These are phyloP conservation scores for Drosophila austrosaltans DNA, from an alignment of 2,888 invertebrate genomes.

Conservation along the genomic window DNA sequence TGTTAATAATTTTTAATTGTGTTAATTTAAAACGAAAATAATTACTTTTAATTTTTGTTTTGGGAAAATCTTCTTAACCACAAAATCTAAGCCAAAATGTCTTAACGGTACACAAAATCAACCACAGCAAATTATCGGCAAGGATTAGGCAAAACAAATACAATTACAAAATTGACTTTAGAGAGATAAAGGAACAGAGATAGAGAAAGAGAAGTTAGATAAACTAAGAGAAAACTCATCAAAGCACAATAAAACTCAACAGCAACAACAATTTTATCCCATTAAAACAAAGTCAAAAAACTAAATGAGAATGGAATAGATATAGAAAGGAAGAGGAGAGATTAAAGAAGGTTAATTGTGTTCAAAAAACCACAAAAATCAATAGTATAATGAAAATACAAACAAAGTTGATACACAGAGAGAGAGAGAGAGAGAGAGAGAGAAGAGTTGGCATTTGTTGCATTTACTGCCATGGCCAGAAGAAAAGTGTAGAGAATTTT, in stretches of 20 bases:
- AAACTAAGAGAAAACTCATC: conserved; percentile 4
- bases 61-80: background rate
- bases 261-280: conserved; percentile 5
- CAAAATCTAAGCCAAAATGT: conserved; percentile 4
- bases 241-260: conserved; percentile 21
- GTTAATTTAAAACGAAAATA: background rate
- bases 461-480: conserved; percentile 17
- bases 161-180: conserved; percentile 44
- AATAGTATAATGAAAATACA: conserved; percentile 64
- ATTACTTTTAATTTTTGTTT: background rate
- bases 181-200: background rate
- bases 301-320: conserved; percentile 16
- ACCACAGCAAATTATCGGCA: conserved; percentile 54
- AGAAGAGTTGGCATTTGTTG: background rate
- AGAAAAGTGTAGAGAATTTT: conserved; percentile 53
- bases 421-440: background rate
- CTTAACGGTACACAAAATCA: conserved; percentile 12
- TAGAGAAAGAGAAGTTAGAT: background rate
- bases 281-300: conserved; percentile 9
- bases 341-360: conserved; percentile 57
- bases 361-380: conserved; percentile 68
- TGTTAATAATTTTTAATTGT: background rate
- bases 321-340: conserved; percentile 17
- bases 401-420: conserved; percentile 45
- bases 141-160: conserved; percentile 58